Evolutionary conservation across 2,797 vertebrate genomes (phyloP), one percentile per base, ranked within the genome.

Genomic region (Macropodus opercularis): DNA sequence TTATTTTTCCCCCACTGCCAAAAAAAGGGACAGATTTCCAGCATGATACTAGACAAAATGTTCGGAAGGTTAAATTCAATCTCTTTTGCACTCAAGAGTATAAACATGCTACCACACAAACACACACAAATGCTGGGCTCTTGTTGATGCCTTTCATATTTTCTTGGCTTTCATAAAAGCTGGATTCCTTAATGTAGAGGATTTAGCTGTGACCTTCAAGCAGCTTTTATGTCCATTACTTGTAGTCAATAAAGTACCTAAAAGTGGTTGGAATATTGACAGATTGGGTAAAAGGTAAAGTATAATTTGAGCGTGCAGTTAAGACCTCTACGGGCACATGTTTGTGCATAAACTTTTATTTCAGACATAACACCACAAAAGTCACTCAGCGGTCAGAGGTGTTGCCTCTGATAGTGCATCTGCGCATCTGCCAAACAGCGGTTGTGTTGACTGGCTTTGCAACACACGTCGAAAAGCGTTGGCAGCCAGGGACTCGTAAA

Each of bases 391-490:
- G 81, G 81, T 86, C 80, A 75, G 44, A 0, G 23, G 34, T 39
- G 34, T 23, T 63, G 38, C 3, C 22, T 49, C 44, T 49, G 46
- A 71, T 69, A 42, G 39, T 22, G 49, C 49, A 80, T 84, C 72
- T 63, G 72, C 75, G 69, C 68, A 81, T 76, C 60, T 80, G 53
- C 65, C 47, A 53, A 75, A 64, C 58, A 50, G 21, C 40, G 63
- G 61, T 70, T 72, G 67, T 74, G 75, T 67, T 80, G 69, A 80
- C 38, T 67, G 75, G 67, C 75, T 83, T 72, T 68, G 55, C 35
- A 53, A 51, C 51, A 63, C 52, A 70, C 29, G 29, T 48, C 46
- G 2, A 9, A 5, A 39, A n/a, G 61, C 63, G 72, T 80, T 79
- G 66, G 59, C 42, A 32, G 44, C 29, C 11, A 42, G 15, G 34